Percentiles rank a stretch among this genome's conserved stretches.
phyloP scores from a whole-genome alignment of 2,888 invertebrate genomes.

The Agelastica alni region DNA sequence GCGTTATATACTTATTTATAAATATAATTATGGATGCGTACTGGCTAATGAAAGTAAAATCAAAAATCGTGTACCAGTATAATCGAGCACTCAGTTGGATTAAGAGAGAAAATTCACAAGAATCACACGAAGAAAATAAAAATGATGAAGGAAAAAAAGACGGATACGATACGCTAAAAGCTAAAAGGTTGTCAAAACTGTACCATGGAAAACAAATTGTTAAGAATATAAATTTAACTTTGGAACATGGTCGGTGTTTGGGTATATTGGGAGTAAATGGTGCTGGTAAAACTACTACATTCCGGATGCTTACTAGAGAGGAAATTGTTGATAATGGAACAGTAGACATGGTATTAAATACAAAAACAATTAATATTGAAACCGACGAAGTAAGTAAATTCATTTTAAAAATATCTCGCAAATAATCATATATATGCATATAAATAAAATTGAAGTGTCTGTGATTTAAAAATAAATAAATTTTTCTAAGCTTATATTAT shows the following conservation, averaged over 20 bases:
- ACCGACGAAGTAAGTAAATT: conserved; percentile 31
- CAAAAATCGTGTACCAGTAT: conserved; percentile 4
- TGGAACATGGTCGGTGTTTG: conserved; percentile 75
- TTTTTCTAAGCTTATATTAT: too few relatives aligned
- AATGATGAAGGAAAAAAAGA: background rate
- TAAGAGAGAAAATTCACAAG: background rate
- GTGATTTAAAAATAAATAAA: background rate
- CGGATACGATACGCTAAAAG: conserved; percentile 31
- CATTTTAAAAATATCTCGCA: too few relatives aligned
- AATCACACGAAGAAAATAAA: conserved; percentile 1
- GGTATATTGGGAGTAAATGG: conserved; percentile 86
- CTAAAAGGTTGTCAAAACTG: conserved; percentile 61
- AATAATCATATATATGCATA: background rate
- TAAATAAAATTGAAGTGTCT: background rate
- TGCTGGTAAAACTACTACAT: conserved; percentile 84
- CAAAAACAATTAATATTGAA: conserved; percentile 30
- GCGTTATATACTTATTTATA: conserved; percentile 36
- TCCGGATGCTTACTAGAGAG: conserved; percentile 73
- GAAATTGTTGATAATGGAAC: conserved; percentile 58
- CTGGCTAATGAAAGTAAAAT: conserved; percentile 22
- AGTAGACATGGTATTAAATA: conserved; percentile 51
- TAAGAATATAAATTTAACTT: conserved; percentile 67
- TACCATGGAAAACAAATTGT: conserved; percentile 56
- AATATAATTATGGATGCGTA: conserved; percentile 38
- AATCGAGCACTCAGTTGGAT: background rate